These are phyloP conservation scores for Drosophila equinoxialis DNA, from an alignment of 1,140 invertebrate species.

Conservation along the genomic window DNA sequence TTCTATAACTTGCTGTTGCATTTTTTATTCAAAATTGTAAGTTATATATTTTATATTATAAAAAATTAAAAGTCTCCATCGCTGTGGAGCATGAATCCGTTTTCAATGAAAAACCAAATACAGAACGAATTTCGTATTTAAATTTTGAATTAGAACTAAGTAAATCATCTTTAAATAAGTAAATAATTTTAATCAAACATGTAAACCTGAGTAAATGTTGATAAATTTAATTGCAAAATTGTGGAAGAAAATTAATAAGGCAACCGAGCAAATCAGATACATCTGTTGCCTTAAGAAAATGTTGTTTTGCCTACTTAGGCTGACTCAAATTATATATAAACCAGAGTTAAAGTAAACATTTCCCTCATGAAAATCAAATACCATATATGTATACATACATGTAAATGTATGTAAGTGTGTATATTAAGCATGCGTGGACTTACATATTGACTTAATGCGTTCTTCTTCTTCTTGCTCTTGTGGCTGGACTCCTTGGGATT, in stretches of 20 bases:
- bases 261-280: conserved; percentile 20
- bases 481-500: neutral
- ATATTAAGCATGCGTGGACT: conserved; percentile 37
- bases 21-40: too few relatives aligned
- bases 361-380: conserved; percentile 15
- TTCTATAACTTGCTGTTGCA: too few relatives aligned
- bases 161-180: conserved; percentile 4
- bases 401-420: neutral
- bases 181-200: conserved; percentile 34
- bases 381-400: neutral
- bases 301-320: conserved; percentile 20
- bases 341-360: conserved; percentile 15
- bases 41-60: too few relatives aligned
- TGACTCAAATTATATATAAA: conserved; percentile 12
- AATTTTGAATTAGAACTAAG: conserved; percentile 5
- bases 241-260: conserved; percentile 37
- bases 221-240: conserved; percentile 43
- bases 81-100: too few relatives aligned
- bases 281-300: conserved; percentile 32
- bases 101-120: neutral
- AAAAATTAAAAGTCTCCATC: too few relatives aligned
- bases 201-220: conserved; percentile 26
- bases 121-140: neutral
- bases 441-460: conserved; percentile 63
- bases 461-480: conserved; percentile 24